These are phyloP conservation scores for Hirtodrosophila histrioides DNA, from an alignment of 2,888 invertebrate species.

Conservation along the genomic window DNA sequence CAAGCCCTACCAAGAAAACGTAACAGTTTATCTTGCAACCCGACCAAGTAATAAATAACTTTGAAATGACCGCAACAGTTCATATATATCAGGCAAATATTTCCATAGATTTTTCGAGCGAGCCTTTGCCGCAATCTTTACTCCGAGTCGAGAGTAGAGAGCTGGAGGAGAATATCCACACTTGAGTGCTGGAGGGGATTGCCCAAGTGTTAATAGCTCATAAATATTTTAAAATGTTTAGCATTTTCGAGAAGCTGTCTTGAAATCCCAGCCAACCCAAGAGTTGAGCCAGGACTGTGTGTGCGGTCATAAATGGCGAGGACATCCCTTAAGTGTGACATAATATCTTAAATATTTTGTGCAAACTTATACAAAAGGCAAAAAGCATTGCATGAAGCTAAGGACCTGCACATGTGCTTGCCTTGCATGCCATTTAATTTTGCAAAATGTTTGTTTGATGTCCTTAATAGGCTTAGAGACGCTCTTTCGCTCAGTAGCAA, in stretches of 20 bases:
- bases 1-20: constrained; percentile 32
- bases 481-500: constrained; percentile 12
- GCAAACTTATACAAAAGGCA: constrained; percentile 74
- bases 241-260: constrained; percentile 65
- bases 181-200: constrained; percentile 37
- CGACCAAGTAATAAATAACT: constrained; percentile 59
- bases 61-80: constrained; percentile 67
- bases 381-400: constrained; percentile 4
- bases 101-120: constrained; percentile 52
- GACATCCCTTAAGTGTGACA: constrained; percentile 78
- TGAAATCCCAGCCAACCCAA: constrained; percentile 46
- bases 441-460: constrained; percentile 80
- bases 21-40: constrained; percentile 49
- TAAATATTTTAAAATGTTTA: constrained; percentile 80
- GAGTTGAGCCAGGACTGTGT: constrained; percentile 18
- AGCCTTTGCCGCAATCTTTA: constrained; percentile 22
- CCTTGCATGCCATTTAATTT: constrained; percentile 80
- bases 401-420: constrained; percentile 70
- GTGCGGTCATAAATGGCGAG: constrained; percentile 74
- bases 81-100: constrained; percentile 52
- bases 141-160: constrained; percentile 2
- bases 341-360: constrained; percentile 78
- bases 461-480: constrained; percentile 78
- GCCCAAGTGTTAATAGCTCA: constrained; percentile 79
- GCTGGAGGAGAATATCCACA: constrained; percentile 7